Evolutionary conservation across 2,888 invertebrate species (phyloP).

Genomic region (Diabrotica balteata): DNA sequence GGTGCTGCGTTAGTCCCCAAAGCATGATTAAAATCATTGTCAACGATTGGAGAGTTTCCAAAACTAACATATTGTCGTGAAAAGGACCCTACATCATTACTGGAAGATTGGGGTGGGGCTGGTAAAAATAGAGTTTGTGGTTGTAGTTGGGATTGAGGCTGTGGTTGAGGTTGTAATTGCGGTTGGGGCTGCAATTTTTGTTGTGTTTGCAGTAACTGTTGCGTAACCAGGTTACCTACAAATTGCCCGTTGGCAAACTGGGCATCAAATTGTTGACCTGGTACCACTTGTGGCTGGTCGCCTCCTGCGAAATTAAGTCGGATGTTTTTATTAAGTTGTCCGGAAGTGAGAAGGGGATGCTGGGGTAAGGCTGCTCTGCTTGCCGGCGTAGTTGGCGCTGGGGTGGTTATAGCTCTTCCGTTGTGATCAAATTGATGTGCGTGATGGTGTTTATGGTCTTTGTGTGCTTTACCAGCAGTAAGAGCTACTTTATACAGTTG

Average conservation of each 20-base stretch:
- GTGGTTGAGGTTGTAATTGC: conserved; percentile 17
- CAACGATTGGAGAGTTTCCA: conserved; percentile 59
- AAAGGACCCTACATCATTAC: conserved; percentile 27
- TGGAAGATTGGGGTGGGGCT: conserved; percentile 29
- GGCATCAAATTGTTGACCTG: conserved; percentile 57
- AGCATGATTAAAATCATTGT: conserved; percentile 59
- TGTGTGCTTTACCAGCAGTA: conserved; percentile 86
- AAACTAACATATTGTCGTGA: conserved; percentile 43
- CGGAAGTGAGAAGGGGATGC: conserved; percentile 67
- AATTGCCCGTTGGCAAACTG: conserved; percentile 73
- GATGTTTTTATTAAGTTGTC: conserved; percentile 69
- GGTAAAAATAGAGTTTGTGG: conserved; percentile 9
- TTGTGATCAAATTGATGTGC: conserved; percentile 81
- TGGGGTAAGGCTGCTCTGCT: conserved; percentile 64
- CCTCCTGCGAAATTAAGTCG: conserved; percentile 63
- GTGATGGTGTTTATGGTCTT: conserved; percentile 87
- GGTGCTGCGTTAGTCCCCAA: conserved; percentile 68
- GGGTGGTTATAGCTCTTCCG: conserved; percentile 68
- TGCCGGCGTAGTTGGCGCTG: conserved; percentile 66
- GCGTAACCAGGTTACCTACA: conserved; percentile 54
- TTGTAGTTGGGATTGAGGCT: conserved; percentile 8
- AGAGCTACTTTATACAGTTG: conserved; percentile 82
- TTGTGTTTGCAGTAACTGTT: conserved; percentile 22
- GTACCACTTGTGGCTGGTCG: conserved; percentile 16
- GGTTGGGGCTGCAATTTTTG: conserved; percentile 2